Conservation (phyloP, 2,888 invertebrate species). For the Tanypteryx hageni region DNA sequence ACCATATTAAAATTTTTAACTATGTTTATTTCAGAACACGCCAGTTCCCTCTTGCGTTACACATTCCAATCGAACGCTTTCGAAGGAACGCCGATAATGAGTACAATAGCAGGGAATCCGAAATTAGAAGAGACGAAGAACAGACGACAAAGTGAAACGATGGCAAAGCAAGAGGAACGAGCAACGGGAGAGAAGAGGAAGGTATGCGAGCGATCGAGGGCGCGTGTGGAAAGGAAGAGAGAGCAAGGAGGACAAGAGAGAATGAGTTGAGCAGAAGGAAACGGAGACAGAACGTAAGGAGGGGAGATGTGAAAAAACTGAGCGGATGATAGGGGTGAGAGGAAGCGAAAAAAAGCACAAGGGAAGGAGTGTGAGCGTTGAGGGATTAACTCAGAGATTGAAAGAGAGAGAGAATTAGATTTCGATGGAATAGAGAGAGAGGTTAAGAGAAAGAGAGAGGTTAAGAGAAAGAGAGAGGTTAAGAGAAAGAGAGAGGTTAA, state of each 20-base stretch:
- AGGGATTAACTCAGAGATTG: background rate
- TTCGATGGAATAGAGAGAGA: too few relatives aligned
- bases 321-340: background rate
- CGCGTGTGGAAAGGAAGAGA: background rate
- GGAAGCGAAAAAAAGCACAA: background rate
- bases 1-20: too few relatives aligned
- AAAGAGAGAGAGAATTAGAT: background rate
- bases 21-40: too few relatives aligned
- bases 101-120: background rate
- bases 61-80: too few relatives aligned
- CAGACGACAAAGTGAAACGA: too few relatives aligned
- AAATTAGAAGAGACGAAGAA: background rate
- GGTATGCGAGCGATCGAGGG: background rate
- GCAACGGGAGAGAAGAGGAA: background rate
- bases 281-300: background rate
- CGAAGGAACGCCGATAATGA: too few relatives aligned
- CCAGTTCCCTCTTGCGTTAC: too few relatives aligned
- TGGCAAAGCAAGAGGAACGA: too few relatives aligned
- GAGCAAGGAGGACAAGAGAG: background rate
- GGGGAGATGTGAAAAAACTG: background rate
- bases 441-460: background rate
- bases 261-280: slow-evolving; percentile 25
- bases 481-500: too few relatives aligned
- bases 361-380: background rate
- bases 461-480: background rate